phyloP scores from a whole-genome alignment of 2,113 vertebrate species.

The Camelus dromedarius region DNA sequence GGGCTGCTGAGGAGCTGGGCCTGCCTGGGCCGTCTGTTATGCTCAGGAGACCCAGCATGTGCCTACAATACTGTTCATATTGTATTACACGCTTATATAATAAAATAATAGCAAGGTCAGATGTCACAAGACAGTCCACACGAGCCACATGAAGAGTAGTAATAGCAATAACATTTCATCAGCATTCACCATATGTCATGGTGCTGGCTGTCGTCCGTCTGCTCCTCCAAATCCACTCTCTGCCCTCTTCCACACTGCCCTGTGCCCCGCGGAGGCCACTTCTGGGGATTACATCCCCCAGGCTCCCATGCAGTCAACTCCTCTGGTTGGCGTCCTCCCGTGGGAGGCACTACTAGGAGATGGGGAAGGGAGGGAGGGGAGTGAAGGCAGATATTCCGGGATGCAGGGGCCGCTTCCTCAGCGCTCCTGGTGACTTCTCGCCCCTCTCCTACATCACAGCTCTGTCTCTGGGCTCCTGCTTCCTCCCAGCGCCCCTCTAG shows the following conservation, averaged over 20 bases:
- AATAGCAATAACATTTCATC: background rate
- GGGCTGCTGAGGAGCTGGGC: background rate
- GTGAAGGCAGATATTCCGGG: background rate
- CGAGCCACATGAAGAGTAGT: background rate
- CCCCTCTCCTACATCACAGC: background rate
- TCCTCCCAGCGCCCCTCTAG: background rate
- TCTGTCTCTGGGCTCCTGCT: background rate
- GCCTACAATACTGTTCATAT: too few relatives aligned
- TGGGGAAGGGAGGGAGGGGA: too few relatives aligned
- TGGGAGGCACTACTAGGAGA: background rate
- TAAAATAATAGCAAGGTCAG: background rate
- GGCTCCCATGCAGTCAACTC: fast-evolving
- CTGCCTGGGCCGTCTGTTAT: fast-evolving
- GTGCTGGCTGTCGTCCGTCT: background rate
- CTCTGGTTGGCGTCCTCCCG: background rate
- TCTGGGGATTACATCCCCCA: background rate
- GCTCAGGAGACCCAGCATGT: fast-evolving
- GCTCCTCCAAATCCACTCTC: background rate
- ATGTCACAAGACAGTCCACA: background rate
- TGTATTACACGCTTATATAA: too few relatives aligned
- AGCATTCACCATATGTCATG: background rate
- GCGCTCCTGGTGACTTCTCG: fast-evolving
- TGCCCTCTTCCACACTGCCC: background rate
- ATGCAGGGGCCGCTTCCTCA: background rate
- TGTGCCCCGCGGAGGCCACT: background rate